Base-by-base conservation (phyloP, 1,140 invertebrate species). In the Lepidostoma basale region DNA sequence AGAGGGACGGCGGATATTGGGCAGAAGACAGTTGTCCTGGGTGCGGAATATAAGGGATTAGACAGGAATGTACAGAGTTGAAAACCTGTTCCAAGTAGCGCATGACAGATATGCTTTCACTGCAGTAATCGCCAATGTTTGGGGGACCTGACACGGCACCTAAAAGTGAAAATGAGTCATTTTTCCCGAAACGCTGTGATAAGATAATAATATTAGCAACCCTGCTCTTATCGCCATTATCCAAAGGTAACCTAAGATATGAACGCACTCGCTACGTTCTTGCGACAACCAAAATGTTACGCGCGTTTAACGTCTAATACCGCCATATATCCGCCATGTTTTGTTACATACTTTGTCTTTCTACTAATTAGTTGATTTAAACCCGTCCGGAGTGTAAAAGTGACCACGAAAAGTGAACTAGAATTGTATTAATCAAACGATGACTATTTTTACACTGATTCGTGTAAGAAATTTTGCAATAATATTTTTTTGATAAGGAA, bases 231-330 rank as follows among this genome's bases (percentile, higher is more conserved):
- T 56, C 26, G 33, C 10, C n/a, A n/a, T 56, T 56, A 33, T 56
- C 52, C 28, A 18, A 36, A 39, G 52, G 16, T 18, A 33, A 16
- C 14, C 30, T 10, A 33, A 56, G 52, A 56, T 56, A 56, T 8
- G 16, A 18, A 56, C 28, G 28, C 30, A 47, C 12, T 9, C 36
- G 16, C 14, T 36, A 5, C 9, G 6, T 39, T 18, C 16, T 18
- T 36, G 30, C 30, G 6, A 39, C 18, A 39, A 28, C 52, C 52
- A 30, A 56, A 56, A 56, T 56, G 28, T 33, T 56, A 56, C 28
- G 26, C 52, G 23, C 52, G 16, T 56, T 9, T 20, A 56, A 14
- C 44, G 44, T 47, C 3, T 9, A 9, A 36, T 1, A n/a, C n/a
- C n/a, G n/a, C 5, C 33, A 36, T 36, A 12, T 9, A 12, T 36